These are phyloP conservation scores for Subanguina moxae DNA, from an alignment of 1,140 invertebrate genomes.

Conservation along the genomic window DNA sequence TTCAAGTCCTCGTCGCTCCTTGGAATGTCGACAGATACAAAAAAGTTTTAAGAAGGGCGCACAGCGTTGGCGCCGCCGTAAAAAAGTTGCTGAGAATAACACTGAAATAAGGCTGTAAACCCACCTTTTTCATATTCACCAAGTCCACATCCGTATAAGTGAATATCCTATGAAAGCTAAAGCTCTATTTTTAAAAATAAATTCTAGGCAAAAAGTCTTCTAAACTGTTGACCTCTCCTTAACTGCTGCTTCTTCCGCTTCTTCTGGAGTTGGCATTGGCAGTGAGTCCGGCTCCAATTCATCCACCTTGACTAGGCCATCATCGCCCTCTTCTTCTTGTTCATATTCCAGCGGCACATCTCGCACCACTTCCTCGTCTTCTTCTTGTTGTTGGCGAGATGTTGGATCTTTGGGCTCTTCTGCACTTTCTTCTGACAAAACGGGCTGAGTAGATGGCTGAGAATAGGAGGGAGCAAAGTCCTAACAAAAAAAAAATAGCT, in stretches of 20 bases:
- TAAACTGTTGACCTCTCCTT: neutral
- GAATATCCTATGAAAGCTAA: conserved; percentile 2
- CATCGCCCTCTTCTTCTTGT: neutral
- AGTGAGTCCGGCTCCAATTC: neutral
- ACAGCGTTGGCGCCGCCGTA: too few relatives aligned
- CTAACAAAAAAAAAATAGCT: neutral
- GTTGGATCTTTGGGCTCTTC: neutral
- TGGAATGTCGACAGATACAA: too few relatives aligned
- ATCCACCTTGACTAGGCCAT: neutral
- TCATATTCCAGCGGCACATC: neutral
- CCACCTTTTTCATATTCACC: neutral
- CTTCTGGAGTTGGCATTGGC: neutral
- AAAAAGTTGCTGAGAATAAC: neutral
- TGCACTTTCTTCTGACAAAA: neutral
- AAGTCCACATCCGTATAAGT: conserved; percentile 3
- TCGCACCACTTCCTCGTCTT: neutral
- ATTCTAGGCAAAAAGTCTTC: neutral
- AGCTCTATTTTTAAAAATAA: neutral
- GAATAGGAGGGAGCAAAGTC: neutral
- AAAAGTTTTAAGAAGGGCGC: too few relatives aligned
- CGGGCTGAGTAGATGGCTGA: neutral
- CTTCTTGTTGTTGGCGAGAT: neutral
- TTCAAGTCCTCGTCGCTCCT: too few relatives aligned
- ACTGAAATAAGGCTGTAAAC: conserved; percentile 1
- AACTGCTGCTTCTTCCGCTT: neutral